Conservation (phyloP, 2,888 invertebrate species). For the Phalera bucephala region DNA sequence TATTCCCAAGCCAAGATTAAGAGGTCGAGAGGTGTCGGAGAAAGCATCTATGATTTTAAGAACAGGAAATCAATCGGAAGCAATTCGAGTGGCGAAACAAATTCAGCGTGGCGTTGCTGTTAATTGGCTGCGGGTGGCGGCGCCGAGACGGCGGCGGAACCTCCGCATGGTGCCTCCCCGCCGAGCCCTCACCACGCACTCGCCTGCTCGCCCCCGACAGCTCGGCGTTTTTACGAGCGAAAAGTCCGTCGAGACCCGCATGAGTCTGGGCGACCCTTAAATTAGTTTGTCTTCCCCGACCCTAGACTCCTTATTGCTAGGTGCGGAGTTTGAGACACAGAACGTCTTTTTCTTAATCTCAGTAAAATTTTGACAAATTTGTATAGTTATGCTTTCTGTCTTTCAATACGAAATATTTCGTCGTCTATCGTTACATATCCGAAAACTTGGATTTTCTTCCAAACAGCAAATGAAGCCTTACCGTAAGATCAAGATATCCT, state of each 20-base stretch:
- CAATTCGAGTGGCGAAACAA: slow-evolving; percentile 76
- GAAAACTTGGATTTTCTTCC: not conserved
- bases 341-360: not conserved
- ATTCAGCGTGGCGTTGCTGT: slow-evolving; percentile 77
- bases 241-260: slow-evolving; percentile 66
- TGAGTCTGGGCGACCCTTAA: slow-evolving; percentile 69
- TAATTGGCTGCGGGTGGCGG: slow-evolving; percentile 83
- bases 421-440: not conserved
- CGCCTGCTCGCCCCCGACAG: slow-evolving; percentile 63
- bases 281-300: slow-evolving; percentile 63
- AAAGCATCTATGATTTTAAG: slow-evolving; percentile 46
- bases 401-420: not conserved
- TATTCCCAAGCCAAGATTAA: too few relatives aligned
- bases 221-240: slow-evolving; percentile 75
- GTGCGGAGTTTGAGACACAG: slow-evolving; percentile 27
- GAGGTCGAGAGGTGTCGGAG: slow-evolving; percentile 31
- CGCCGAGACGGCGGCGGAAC: slow-evolving; percentile 82
- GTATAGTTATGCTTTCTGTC: not conserved
- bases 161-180: slow-evolving; percentile 76
- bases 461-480: slow-evolving; percentile 10
- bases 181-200: slow-evolving; percentile 53
- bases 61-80: slow-evolving; percentile 79
- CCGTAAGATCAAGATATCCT: slow-evolving; percentile 24
- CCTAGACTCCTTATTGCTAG: slow-evolving; percentile 49
- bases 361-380: not conserved